Conservation (phyloP, 2,113 vertebrate species). For the Mustela lutreola region DNA sequence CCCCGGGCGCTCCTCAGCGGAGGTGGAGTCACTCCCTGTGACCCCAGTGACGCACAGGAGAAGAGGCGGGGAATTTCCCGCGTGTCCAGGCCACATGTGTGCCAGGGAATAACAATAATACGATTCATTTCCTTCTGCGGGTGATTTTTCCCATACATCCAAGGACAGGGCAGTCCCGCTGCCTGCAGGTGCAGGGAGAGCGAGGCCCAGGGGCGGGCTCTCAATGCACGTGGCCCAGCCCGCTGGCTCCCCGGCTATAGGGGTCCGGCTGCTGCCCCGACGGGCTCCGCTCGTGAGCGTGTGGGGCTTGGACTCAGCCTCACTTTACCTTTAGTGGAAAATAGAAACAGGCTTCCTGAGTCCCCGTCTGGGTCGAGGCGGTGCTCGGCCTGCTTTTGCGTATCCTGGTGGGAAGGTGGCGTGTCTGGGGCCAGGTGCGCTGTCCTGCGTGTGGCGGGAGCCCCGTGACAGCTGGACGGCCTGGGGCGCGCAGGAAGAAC, state of each 20-base stretch:
- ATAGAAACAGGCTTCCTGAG: accelerated
- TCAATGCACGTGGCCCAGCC: too few relatives aligned
- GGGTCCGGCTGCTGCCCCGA: not conserved
- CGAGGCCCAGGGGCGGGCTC: not conserved
- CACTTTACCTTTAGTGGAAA: too few relatives aligned
- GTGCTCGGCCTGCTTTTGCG: accelerated
- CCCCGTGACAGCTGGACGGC: too few relatives aligned
- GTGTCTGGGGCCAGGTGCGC: accelerated
- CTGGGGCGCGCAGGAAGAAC: accelerated
- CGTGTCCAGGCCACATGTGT: too few relatives aligned
- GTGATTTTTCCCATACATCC: not conserved
- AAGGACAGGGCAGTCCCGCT: not conserved
- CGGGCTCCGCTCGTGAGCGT: accelerated
- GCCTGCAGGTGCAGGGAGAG: accelerated
- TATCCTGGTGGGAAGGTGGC: not conserved
- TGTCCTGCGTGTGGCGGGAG: too few relatives aligned
- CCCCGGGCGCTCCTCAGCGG: too few relatives aligned
- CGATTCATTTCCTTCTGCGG: not conserved
- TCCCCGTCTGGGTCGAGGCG: accelerated
- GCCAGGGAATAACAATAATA: not conserved
- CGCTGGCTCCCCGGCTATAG: too few relatives aligned
- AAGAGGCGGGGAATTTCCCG: not conserved
- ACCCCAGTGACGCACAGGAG: not conserved
- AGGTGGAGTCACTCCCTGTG: too few relatives aligned
- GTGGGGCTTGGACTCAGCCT: not conserved